Percentiles rank a stretch among this genome's conserved stretches.
phyloP scores from a whole-genome alignment of 2,797 vertebrate genomes.

The Rhabdophis nuchalis region DNA sequence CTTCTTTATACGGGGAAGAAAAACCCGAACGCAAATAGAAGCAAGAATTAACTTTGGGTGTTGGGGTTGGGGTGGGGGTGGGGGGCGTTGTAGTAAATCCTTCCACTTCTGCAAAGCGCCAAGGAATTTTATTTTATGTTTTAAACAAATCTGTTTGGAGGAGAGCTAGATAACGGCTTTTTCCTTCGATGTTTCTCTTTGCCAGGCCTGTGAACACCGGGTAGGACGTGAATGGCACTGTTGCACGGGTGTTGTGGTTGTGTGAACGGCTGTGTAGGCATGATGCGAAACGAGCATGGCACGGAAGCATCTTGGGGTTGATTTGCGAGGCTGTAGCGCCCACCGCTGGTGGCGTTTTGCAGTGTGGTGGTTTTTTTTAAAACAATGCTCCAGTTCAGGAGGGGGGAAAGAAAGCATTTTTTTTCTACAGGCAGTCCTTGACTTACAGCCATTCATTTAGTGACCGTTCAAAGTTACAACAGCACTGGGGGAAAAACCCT shows the following conservation, averaged over 20 bases:
- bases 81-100: neutral
- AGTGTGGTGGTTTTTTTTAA: neutral
- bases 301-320: conserved; percentile 4
- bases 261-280: neutral
- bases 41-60: neutral
- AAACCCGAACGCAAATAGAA: neutral
- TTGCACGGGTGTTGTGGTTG: neutral
- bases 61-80: too few species aligned
- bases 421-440: neutral
- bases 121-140: neutral
- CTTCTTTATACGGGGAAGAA: neutral
- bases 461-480: neutral
- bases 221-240: conserved; percentile 49
- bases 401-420: rapidly evolving
- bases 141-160: neutral
- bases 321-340: neutral
- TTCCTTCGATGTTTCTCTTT: conserved; percentile 35
- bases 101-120: neutral
- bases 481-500: rapidly evolving
- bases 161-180: neutral
- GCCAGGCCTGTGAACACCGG: conserved; percentile 62
- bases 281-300: neutral
- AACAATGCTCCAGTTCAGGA: neutral
- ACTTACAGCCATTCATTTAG: neutral
- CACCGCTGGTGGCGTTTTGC: neutral